Evolutionary conservation across 2,113 vertebrate genomes (phyloP).

Genomic region (Oryzias javanicus): DNA sequence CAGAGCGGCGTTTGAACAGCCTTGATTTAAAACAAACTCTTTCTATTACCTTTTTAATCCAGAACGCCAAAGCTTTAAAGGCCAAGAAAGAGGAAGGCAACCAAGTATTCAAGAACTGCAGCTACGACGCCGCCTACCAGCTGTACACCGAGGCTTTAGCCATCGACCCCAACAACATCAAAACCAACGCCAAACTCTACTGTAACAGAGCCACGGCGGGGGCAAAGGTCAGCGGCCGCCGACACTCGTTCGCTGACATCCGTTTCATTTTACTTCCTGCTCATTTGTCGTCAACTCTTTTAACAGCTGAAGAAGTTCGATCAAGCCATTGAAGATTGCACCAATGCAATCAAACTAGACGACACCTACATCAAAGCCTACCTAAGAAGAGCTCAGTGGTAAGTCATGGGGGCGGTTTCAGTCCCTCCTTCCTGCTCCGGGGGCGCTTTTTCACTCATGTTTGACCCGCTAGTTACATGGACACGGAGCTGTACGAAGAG

Average conservation of each 20-base stretch:
- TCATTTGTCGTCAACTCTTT: not conserved
- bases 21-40: no score
- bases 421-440: not conserved
- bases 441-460: constrained; percentile 35
- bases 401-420: constrained; percentile 31
- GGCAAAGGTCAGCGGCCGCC: constrained; percentile 83
- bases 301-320: constrained; percentile 88
- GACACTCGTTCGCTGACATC: not conserved
- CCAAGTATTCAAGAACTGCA: constrained; percentile 88
- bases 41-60: constrained; percentile 18
- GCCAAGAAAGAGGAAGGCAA: constrained; percentile 97
- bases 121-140: constrained; percentile 87
- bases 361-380: constrained; percentile 94
- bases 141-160: constrained; percentile 92
- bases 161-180: constrained; percentile 97
- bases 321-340: constrained; percentile 94
- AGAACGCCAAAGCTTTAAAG: constrained; percentile 97
- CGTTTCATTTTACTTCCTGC: not conserved
- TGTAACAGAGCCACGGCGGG: constrained; percentile 95
- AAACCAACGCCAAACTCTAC: constrained; percentile 97
- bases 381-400: constrained; percentile 95
- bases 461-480: constrained; percentile 83
- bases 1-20: no score
- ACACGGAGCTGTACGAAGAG: constrained; percentile 93
- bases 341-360: constrained; percentile 89